Base-by-base conservation (phyloP, 2,113 vertebrate species). In the Oceanodroma tethys region DNA sequence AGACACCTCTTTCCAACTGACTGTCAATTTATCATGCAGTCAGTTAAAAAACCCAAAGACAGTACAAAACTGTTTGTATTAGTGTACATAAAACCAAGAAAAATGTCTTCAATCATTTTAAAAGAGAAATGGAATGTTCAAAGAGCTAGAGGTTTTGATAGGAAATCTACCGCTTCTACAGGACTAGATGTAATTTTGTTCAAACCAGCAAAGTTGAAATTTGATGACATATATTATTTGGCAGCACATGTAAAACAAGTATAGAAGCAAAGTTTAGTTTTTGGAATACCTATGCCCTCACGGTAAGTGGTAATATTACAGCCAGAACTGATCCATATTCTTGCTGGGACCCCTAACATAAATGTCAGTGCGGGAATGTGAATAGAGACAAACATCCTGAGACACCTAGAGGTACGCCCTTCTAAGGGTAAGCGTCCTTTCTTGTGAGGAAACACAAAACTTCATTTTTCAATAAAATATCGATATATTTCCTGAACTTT, bases 11-110 rank as follows among this genome's bases (percentile, higher is more conserved):
- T 76, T 45, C 32, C 45, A 91, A 9, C 15, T 40, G 27, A 38
- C 0, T 0, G 32, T 10, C 8, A 48, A 43, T n/a, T 55, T 53
- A 66, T 50, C 34, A 3, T 0, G 6, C 12, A 63, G 18, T 19
- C 23, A 15, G 7, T 27, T 12, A 70, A 80, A 83, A 58, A 59
- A 25, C 1, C 2, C 25, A 11, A 45, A 25, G 8, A 25, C 16
- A 63, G 10, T 16, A 72, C 5, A n/a, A 13, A 94, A 55, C 10
- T 70, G 13, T 53, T 63, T 29, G 40, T 13, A 60, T 38, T 16
- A 55, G 16, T 1, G 1, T 20, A 55, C 20, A 66, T 6, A 67
- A 86, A 78, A 48, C 1, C 18, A 85, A 74, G 7, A 34, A 50
- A 81, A 38, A 11, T 7, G 4, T 53, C 50, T 73, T 86, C 34